A percentile compares a stretch with the other conserved stretches of the same genome.
These are phyloP conservation scores for Corvus hawaiiensis DNA, from an alignment of 2,113 vertebrate genomes.

Conservation along the genomic window DNA sequence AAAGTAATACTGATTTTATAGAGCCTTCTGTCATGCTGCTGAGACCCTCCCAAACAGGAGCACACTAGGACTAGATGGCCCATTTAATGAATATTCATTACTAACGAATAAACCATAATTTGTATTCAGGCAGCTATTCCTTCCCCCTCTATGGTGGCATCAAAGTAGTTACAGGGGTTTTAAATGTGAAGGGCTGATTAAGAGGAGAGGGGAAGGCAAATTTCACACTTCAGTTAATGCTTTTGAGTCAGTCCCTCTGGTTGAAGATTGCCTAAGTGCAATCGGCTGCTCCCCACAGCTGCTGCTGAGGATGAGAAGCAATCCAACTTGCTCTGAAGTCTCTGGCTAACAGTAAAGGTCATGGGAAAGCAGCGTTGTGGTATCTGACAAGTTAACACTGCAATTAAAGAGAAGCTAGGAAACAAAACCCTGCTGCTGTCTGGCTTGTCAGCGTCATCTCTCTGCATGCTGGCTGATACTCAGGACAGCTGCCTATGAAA, in stretches of 20 bases:
- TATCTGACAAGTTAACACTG: neutral
- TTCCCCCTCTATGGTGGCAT: neutral
- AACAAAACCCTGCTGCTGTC: neutral
- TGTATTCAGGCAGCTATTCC: neutral
- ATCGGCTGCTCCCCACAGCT: neutral
- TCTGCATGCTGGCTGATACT: neutral
- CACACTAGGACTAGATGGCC: neutral
- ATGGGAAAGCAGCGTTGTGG: neutral
- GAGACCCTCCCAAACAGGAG: neutral
- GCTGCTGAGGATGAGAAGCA: neutral
- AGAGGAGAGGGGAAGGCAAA: neutral
- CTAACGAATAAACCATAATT: neutral
- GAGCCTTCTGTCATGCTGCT: neutral
- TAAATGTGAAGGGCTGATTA: neutral
- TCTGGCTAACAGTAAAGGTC: constrained; percentile 25
- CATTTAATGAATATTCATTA: neutral
- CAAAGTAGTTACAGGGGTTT: neutral
- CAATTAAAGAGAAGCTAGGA: neutral
- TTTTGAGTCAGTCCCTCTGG: neutral
- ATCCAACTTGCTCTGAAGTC: neutral
- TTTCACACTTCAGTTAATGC: constrained; percentile 20
- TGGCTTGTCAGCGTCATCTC: fast-evolving
- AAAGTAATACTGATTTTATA: neutral
- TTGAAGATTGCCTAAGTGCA: neutral
- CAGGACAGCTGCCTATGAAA: neutral